Evolutionary conservation across 2,797 vertebrate genomes (phyloP), one percentile per base, ranked within the genome.

Genomic region (Petrocephalus schoutedeni): DNA sequence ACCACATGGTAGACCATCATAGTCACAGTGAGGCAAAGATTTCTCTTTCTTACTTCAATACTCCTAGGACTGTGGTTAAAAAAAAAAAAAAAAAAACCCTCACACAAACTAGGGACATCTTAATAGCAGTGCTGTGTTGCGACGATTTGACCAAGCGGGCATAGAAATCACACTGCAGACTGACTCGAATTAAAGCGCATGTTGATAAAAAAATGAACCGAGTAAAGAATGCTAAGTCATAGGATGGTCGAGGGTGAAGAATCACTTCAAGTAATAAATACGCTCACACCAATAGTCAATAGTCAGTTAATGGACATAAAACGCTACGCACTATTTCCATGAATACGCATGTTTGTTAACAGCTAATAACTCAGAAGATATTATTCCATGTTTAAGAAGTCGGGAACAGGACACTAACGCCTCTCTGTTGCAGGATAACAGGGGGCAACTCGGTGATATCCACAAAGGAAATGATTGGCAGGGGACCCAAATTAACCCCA

Each of bases 1-100:
- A 86, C 54, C 56, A 86, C 56, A 86, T 86, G 84, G 84, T 86
- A 58, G 56, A 59, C 84, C 84, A 86, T 86, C 56, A 32, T 41
- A 86, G 56, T 86, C 56, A 54, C 53, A 85, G 82, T 85, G 49
- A 85, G 51, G 49, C 49, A 54, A 85, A 85, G 14, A 85, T 85
- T 85, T 58, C 21, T 41, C 56, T 86, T 21, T 86, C 56, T 86
- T 86, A 57, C 84, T 58, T 57, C 84, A 36, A 36, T 86, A 86
- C 53, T 85, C 71, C 71, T 28, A 57, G 53, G 82, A 36, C 23
- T 4, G 28, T 4, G 41, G 41, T 45, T 28, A 28, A 64, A 10
- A 64, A 28, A 67, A 67, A 64, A 56, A 1, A n/a, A 36, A 59
- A 86, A 36, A 86, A 41, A 57, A 59, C 59, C 54, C n/a, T 45